Conservation (phyloP, 1,140 invertebrate species). For the Episyrphus balteatus region DNA sequence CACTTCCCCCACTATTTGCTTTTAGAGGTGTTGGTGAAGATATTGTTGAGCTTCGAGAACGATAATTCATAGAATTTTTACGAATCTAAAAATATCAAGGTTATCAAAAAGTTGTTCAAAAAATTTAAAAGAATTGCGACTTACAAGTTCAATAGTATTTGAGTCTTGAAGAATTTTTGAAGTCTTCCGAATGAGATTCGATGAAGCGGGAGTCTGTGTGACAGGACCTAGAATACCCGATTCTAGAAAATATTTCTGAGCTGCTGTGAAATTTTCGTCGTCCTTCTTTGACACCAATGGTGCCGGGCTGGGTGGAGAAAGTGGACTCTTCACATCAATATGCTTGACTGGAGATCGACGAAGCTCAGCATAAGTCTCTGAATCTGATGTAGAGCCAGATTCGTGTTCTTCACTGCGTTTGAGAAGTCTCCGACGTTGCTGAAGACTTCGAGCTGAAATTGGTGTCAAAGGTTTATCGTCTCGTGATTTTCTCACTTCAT, state of each 20-base stretch:
- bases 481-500: background rate
- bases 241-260: constrained; percentile 14
- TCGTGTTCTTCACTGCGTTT: constrained; percentile 9
- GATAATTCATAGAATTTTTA: constrained; percentile 11
- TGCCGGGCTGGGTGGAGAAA: background rate
- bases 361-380: background rate
- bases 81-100: constrained; percentile 11
- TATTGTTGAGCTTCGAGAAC: background rate
- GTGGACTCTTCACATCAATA: background rate
- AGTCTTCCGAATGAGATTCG: constrained; percentile 10
- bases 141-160: constrained; percentile 11
- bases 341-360: background rate
- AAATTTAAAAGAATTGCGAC: background rate
- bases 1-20: constrained; percentile 1
- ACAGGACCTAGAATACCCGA: constrained; percentile 14
- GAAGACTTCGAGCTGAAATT: background rate
- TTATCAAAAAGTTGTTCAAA: background rate
- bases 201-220: background rate
- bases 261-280: constrained; percentile 6
- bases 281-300: background rate
- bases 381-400: constrained; percentile 9
- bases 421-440: constrained; percentile 4
- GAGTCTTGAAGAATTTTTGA: constrained; percentile 13
- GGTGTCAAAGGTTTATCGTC: background rate
- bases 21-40: background rate